These are phyloP conservation scores for Polyergus mexicanus DNA, from an alignment of 1,140 invertebrate species.

Conservation along the genomic window DNA sequence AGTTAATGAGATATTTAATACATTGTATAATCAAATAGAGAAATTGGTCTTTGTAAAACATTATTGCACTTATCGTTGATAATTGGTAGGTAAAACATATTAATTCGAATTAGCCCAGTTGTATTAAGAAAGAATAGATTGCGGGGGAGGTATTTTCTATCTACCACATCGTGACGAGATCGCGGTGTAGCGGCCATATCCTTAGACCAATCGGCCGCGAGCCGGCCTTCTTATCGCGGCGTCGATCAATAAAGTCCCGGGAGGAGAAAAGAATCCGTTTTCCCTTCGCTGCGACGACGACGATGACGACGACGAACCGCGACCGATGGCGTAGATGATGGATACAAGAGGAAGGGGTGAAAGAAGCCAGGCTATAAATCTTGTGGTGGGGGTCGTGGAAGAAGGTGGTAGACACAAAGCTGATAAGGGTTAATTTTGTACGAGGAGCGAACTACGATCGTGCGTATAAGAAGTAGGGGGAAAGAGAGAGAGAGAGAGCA, in stretches of 20 bases:
- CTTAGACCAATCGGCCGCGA: constrained; percentile 82
- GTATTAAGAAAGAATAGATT: constrained; percentile 18
- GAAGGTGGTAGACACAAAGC: constrained; percentile 78
- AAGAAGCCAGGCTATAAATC: constrained; percentile 22
- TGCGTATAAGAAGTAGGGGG: neutral
- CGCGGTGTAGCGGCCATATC: constrained; percentile 60
- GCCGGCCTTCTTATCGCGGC: constrained; percentile 84
- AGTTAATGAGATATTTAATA: constrained; percentile 24
- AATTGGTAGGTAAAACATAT: neutral
- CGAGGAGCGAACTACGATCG: constrained; percentile 69
- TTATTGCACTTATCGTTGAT: too few species aligned
- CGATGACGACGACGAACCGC: constrained; percentile 68
- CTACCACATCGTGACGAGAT: neutral
- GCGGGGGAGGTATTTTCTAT: neutral
- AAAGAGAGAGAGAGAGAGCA: constrained; percentile 61
- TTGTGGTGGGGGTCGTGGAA: constrained; percentile 12
- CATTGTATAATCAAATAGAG: neutral
- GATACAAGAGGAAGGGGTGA: constrained; percentile 24
- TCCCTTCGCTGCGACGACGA: constrained; percentile 78
- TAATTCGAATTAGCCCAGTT: constrained; percentile 8
- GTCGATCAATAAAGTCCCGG: constrained; percentile 86
- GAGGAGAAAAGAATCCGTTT: constrained; percentile 85
- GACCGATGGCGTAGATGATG: constrained; percentile 51
- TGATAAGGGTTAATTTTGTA: constrained; percentile 87
- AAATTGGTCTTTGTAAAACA: neutral